These are phyloP conservation scores for Lottia scabra DNA, from an alignment of 2,888 invertebrate genomes.

Conservation along the genomic window DNA sequence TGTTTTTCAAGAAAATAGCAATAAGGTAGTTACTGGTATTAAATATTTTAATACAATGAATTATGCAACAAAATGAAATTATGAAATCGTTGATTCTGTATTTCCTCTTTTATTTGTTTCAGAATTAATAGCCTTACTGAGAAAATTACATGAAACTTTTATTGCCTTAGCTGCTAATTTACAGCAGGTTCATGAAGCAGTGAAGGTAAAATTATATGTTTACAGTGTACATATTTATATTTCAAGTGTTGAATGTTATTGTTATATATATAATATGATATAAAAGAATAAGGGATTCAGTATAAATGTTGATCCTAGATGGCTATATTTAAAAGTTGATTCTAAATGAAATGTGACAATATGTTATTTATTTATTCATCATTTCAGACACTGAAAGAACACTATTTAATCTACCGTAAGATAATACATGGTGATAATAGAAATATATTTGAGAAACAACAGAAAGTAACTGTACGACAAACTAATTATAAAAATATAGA, in stretches of 20 bases:
- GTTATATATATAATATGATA: no score
- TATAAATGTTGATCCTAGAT: no score
- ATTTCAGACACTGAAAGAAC: constrained; percentile 78
- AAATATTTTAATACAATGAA: no score
- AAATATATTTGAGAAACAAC: constrained; percentile 78
- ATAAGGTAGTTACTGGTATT: no score
- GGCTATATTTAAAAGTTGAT: no score
- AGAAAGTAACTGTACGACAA: constrained; percentile 40
- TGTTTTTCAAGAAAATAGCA: no score
- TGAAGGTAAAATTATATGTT: constrained; percentile 72
- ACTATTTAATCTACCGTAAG: constrained; percentile 84
- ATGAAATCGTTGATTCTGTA: no score
- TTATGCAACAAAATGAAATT: no score
- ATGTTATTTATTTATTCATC: not conserved
- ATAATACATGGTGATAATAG: constrained; percentile 82
- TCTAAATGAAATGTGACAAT: no score
- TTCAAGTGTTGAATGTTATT: not conserved
- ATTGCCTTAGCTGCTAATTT: constrained; percentile 88
- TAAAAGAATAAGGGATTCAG: no score
- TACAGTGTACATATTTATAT: not conserved
- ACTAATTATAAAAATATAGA: constrained; percentile 41
- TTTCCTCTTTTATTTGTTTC: constrained; percentile 39
- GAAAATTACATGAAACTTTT: constrained; percentile 86
- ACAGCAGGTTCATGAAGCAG: constrained; percentile 81
- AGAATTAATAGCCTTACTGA: constrained; percentile 84